Evolutionary conservation across 2,113 vertebrate genomes (phyloP), one percentile per base, ranked within the genome.

Genomic region (Neogobius melanostomus): DNA sequence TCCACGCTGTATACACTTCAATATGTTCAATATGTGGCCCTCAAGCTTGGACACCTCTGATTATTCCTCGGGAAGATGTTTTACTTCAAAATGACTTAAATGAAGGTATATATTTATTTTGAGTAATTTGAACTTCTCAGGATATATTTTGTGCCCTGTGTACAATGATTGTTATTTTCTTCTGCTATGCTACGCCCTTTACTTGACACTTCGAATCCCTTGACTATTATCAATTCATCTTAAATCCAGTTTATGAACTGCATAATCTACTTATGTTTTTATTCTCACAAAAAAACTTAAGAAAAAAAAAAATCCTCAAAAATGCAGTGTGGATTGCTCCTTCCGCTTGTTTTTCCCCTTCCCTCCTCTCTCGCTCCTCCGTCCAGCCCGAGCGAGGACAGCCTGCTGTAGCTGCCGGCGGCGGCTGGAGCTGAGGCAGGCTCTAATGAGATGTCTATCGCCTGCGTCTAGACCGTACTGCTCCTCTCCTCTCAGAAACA

Each of bases 371-470:
- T 60, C 67, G 62, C 76, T 71, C 69, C 69, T 68, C 82, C 64
- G 85, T 83, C 85, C 82, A 82, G 59, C 79, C 80, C 82, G 81
- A 85, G 57, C 61, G 78, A 85, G 85, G 87, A 90, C 81, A 79
- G 82, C 78, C 83, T 82, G 80, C 82, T 75, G 71, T 56, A 56
- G 53, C 53, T 56, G 90, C 86, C 80, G 80, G 65, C 77, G 83
- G 90, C 80, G 74, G 77, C 81, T 82, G 71, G 76, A 84, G 76
- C 80, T 79, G 76, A 87, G 76, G 70, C 69, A 67, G 83, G 88
- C 86, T 81, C 90, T 93, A 93, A 93, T 93, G 92, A 93, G 92
- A 92, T 89, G 91, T 91, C 91, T 91, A 89, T 92, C 87, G 87
- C 91, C 92, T 91, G 85, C 72, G 89, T 93, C 92, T 92, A 92